A percentile compares a stretch with the other conserved stretches of the same genome.
Evolutionary conservation across 2,113 vertebrate species (phyloP).

Genomic region (Cyrtonyx montezumae): DNA sequence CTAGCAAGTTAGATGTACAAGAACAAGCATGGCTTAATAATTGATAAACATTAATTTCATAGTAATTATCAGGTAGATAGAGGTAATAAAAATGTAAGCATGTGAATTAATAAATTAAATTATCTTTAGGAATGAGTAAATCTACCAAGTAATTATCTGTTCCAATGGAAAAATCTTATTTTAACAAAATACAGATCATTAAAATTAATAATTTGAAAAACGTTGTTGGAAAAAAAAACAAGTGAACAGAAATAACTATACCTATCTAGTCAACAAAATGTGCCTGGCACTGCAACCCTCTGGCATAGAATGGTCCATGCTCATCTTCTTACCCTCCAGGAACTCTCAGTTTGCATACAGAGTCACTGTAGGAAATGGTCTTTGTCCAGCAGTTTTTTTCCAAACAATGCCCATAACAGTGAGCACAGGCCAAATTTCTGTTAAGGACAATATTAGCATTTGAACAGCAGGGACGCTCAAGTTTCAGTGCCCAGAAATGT

Average conservation of each 20-base stretch:
- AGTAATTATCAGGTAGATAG: constrained; percentile 1
- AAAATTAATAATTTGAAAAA: background rate
- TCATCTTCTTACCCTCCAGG: background rate
- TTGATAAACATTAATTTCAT: constrained; percentile 29
- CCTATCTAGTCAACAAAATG: background rate
- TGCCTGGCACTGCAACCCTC: background rate
- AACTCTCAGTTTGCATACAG: background rate
- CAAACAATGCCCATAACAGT: background rate
- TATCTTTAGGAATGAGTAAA: background rate
- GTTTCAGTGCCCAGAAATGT: background rate
- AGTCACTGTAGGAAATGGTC: background rate
- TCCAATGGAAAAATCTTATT: background rate
- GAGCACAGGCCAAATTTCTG: background rate
- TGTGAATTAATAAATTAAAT: constrained; percentile 43
- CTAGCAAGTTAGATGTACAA: background rate
- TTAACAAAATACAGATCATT: background rate
- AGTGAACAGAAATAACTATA: background rate
- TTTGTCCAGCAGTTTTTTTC: background rate
- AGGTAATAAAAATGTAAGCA: constrained; percentile 8
- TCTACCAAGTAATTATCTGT: background rate
- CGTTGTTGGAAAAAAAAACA: background rate
- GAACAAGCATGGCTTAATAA: constrained; percentile 2
- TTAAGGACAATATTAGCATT: background rate
- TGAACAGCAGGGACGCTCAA: background rate
- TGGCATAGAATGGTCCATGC: background rate